phyloP scores from a whole-genome alignment of 2,797 vertebrate species.

The Myotis findleyi region DNA sequence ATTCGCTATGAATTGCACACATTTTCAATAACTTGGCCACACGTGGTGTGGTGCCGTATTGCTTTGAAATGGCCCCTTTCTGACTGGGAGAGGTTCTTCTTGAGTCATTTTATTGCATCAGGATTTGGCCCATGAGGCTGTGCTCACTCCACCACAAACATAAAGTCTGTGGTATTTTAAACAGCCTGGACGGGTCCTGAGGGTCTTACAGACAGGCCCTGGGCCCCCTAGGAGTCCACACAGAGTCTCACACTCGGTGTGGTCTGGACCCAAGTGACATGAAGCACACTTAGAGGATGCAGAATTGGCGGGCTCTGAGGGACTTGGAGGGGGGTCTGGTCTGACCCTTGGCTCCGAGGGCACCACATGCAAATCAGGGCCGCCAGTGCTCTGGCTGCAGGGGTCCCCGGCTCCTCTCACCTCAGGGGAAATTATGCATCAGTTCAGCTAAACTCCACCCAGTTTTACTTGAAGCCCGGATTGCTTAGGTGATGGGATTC shows the following conservation, averaged over 20 bases:
- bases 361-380: not conserved
- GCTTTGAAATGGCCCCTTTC: not conserved
- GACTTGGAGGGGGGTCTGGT: not conserved
- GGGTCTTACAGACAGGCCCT: not conserved
- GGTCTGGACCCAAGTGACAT: not conserved
- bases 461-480: too few species aligned
- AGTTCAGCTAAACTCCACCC: not conserved
- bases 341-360: not conserved
- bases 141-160: slow-evolving; percentile 41
- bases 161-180: not conserved
- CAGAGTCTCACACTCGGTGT: not conserved
- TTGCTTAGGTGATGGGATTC: not conserved
- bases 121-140: not conserved
- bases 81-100: not conserved
- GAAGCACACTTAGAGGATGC: not conserved
- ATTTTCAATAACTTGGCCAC: not conserved
- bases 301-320: not conserved
- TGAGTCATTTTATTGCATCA: not conserved
- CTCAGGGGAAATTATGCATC: not conserved
- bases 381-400: accelerated
- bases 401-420: not conserved
- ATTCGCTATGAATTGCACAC: accelerated
- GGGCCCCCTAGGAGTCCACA: not conserved
- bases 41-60: accelerated
- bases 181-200: slow-evolving; percentile 8